Conservation (phyloP, 1,140 invertebrate genomes). For the Drosophila prosaltans region DNA sequence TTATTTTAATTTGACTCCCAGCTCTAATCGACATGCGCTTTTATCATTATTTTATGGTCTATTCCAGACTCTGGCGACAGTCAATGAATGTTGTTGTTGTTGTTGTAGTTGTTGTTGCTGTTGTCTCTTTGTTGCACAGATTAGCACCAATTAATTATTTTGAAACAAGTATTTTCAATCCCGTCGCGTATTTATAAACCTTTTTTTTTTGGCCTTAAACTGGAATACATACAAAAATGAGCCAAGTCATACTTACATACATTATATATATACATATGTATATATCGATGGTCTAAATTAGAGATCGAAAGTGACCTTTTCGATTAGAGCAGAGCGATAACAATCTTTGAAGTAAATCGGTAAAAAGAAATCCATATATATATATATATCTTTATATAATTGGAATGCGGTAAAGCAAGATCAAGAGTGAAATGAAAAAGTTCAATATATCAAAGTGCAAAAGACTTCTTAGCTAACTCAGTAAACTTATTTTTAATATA, state of each 20-base stretch:
- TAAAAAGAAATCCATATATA: neutral
- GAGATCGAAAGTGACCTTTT: neutral
- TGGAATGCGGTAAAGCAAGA: no score
- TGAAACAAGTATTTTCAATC: constrained; percentile 53
- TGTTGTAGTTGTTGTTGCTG: neutral
- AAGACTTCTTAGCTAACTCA: no score
- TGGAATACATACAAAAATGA: neutral
- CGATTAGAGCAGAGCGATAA: neutral
- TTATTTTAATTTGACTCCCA: constrained; percentile 32
- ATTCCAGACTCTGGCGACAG: constrained; percentile 11
- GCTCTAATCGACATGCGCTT: constrained; percentile 25
- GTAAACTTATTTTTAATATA: no score
- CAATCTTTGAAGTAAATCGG: neutral
- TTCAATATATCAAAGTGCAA: no score
- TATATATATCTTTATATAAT: neutral
- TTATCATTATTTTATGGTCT: constrained; percentile 20
- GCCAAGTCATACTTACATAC: neutral
- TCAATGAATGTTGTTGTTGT: constrained; percentile 45
- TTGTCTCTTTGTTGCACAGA: constrained; percentile 46
- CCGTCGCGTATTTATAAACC: constrained; percentile 16
- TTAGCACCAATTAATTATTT: constrained; percentile 60
- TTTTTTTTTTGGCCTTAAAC: constrained; percentile 17
- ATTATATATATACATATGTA: neutral
- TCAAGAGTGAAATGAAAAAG: no score
- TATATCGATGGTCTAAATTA: neutral